These are phyloP conservation scores for Cantharis nigra DNA, from an alignment of 2,888 invertebrate genomes.

Conservation along the genomic window DNA sequence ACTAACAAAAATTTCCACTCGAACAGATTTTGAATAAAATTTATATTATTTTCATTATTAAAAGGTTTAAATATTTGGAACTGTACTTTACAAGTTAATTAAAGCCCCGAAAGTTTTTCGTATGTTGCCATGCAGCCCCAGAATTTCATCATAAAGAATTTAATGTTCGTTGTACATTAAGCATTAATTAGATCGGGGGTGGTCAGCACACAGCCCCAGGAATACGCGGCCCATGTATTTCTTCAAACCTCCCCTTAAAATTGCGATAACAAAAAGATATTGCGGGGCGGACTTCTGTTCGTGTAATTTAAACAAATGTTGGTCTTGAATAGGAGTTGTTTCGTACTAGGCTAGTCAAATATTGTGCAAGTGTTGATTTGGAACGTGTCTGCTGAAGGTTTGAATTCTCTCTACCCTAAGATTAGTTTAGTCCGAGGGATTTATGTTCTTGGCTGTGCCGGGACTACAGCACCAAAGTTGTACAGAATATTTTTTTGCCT, in stretches of 20 bases:
- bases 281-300: background rate
- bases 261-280: background rate
- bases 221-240: background rate
- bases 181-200: background rate
- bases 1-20: background rate
- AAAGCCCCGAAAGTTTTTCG: background rate
- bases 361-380: background rate
- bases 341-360: background rate
- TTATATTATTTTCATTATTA: background rate
- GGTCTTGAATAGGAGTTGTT: background rate
- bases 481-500: background rate
- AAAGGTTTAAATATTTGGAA: background rate
- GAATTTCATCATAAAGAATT: background rate
- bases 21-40: background rate
- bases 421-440: background rate
- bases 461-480: background rate
- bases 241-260: background rate
- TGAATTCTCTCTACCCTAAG: background rate
- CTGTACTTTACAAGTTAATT: background rate
- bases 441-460: background rate
- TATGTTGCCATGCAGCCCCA: background rate
- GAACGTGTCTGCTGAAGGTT: background rate
- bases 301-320: background rate
- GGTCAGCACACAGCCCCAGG: background rate
- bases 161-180: background rate